Percentiles rank a stretch among this genome's conserved stretches.
Conservation (phyloP, 1,140 invertebrate species). For the Trialeurodes vaporariorum region DNA sequence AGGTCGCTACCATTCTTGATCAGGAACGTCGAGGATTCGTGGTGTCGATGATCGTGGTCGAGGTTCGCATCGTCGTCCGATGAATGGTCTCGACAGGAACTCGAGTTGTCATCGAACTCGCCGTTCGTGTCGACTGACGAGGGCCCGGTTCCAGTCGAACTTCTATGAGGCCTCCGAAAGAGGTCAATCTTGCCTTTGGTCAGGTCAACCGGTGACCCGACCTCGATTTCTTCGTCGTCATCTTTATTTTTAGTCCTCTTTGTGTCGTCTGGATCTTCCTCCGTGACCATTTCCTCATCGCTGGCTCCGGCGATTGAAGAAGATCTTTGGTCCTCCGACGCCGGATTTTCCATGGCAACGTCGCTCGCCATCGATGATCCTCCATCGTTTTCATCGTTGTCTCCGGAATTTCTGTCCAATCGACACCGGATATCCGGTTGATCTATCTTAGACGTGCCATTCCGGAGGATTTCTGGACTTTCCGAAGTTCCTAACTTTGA, state of each 20-base stretch:
- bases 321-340: too few species aligned
- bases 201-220: slow-evolving; percentile 23
- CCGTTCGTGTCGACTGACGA: slow-evolving; percentile 5
- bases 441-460: too few species aligned
- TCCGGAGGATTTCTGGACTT: too few species aligned
- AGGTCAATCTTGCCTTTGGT: slow-evolving; percentile 15
- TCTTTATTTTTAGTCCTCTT: too few species aligned
- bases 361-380: background rate
- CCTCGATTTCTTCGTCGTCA: slow-evolving; percentile 8
- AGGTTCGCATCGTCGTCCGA: slow-evolving; percentile 8
- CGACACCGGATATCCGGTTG: background rate
- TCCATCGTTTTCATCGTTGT: background rate
- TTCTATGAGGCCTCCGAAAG: background rate
- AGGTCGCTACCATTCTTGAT: background rate
- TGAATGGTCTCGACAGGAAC: slow-evolving; percentile 3
- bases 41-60: slow-evolving; percentile 4
- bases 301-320: too few species aligned
- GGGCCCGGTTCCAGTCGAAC: background rate
- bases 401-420: background rate
- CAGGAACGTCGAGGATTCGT: slow-evolving; percentile 6
- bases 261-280: too few species aligned
- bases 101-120: background rate
- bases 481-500: too few species aligned
- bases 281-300: too few species aligned
- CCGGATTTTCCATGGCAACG: background rate